Evolutionary conservation across 92 coral and sea anemone genomes (phyloP).

Genomic region (Actinostola sp.): DNA sequence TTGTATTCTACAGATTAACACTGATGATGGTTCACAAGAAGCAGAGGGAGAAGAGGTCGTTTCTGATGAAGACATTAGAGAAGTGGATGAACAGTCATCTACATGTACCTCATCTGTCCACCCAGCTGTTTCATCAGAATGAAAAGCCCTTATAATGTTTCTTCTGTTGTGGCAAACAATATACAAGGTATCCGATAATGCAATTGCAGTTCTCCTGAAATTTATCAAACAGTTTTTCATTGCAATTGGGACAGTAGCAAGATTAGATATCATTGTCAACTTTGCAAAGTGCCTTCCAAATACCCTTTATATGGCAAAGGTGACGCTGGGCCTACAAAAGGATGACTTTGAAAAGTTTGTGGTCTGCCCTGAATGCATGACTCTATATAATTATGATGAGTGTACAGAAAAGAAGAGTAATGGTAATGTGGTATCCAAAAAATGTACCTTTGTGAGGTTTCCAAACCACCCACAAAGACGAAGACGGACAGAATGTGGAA

Average conservation of each 20-base stretch:
- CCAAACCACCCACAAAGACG: conserved; percentile 50
- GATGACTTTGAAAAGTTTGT: conserved; percentile 59
- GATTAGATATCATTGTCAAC: conserved; percentile 29
- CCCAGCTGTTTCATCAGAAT: conserved; percentile 18
- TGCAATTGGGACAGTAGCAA: conserved; percentile 31
- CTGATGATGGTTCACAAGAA: neutral
- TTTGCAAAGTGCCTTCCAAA: conserved; percentile 55
- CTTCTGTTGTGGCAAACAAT: conserved; percentile 53
- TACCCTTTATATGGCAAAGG: conserved; percentile 47
- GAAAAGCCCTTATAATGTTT: conserved; percentile 34
- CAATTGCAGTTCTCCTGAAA: conserved; percentile 39
- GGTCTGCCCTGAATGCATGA: conserved; percentile 54
- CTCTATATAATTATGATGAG: conserved; percentile 32
- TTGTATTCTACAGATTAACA: neutral
- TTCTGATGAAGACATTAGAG: neutral
- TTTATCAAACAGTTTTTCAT: conserved; percentile 41
- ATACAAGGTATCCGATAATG: conserved; percentile 58
- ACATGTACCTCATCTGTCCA: neutral
- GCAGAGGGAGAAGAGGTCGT: neutral
- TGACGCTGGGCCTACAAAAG: conserved; percentile 28
- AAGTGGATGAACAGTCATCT: neutral
- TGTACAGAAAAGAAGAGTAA: conserved; percentile 31
- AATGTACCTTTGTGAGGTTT: conserved; percentile 46
- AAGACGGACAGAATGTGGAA: conserved; percentile 46
- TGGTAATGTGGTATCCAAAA: conserved; percentile 43